Evolutionary conservation across 37 sponge, comb jelly and placozoan species (phyloP).

Genomic region (Crambe crambe): DNA sequence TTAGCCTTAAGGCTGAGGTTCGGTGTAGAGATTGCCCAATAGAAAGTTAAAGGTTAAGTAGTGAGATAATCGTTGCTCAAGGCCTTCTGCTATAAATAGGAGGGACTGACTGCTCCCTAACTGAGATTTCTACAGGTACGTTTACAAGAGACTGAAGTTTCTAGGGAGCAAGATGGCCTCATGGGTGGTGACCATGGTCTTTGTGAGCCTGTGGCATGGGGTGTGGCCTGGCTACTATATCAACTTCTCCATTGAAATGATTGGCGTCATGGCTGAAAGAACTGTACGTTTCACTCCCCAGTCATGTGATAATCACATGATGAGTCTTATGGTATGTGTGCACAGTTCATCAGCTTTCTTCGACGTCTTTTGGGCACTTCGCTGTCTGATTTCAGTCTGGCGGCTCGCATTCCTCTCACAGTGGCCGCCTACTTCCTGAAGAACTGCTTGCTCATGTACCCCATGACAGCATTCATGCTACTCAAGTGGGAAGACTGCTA

Average conservation of each 20-base stretch:
- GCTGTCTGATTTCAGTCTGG: conserved; percentile 24
- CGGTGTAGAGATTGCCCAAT: too few species aligned
- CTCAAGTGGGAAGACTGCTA: conserved; percentile 57
- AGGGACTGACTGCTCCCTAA: too few species aligned
- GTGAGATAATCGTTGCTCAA: too few species aligned
- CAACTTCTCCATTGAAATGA: conserved; percentile 71
- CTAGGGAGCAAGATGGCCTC: conserved; percentile 72
- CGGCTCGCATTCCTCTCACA: conserved; percentile 21
- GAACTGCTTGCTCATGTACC: conserved; percentile 55
- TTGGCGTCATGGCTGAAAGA: conserved; percentile 60
- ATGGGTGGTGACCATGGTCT: conserved; percentile 57
- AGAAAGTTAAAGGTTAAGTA: too few species aligned
- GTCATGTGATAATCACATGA: too few species aligned
- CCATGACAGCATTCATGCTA: conserved; percentile 55
- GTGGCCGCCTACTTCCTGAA: conserved; percentile 24
- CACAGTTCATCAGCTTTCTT: conserved; percentile 23
- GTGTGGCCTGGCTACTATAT: conserved; percentile 85
- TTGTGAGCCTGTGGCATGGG: conserved; percentile 90
- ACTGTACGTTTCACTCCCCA: too few species aligned
- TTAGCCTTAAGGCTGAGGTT: too few species aligned
- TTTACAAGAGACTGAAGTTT: conserved; percentile 80
- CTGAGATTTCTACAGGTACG: conserved; percentile 61
- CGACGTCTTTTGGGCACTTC: conserved; percentile 5
- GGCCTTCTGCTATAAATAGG: too few species aligned
- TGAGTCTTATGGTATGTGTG: background rate